phyloP scores from a whole-genome alignment of 2,113 vertebrate genomes.

The Sorex fumeus region DNA sequence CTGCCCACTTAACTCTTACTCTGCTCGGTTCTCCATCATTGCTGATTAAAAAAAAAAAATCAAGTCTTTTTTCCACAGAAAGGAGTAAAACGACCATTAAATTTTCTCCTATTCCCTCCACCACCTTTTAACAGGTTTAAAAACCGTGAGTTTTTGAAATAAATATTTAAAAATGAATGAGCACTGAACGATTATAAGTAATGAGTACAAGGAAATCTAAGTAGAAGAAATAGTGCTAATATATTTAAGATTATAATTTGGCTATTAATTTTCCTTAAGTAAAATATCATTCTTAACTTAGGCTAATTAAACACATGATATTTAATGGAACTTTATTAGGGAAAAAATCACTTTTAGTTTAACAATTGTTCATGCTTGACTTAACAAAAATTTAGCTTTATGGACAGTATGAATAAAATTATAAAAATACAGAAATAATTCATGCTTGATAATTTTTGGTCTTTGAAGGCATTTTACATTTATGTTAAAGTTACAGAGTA shows the following conservation, averaged over 20 bases:
- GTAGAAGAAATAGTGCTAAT: conserved; percentile 35
- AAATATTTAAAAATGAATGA: conserved; percentile 45
- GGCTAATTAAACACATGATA: conserved; percentile 56
- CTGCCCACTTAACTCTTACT: no score
- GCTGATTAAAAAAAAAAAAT: not conserved
- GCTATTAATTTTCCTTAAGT: conserved; percentile 32
- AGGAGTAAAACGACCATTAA: not conserved
- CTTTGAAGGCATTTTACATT: not conserved
- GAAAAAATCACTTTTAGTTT: conserved; percentile 35
- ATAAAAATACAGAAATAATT: conserved; percentile 28
- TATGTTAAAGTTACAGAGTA: conserved; percentile 10
- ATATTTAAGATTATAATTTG: not conserved
- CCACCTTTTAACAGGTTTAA: not conserved
- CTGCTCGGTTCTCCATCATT: not conserved
- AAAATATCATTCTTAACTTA: conserved; percentile 47
- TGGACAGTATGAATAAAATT: conserved; percentile 11
- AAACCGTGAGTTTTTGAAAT: not conserved
- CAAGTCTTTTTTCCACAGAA: not conserved
- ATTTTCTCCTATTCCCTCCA: not conserved
- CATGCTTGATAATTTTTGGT: not conserved
- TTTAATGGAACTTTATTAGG: conserved; percentile 45
- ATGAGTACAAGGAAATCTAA: conserved; percentile 8
- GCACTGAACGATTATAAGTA: not conserved
- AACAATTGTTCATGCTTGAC: not conserved
- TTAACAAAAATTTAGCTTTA: conserved; percentile 49